A percentile compares a stretch with the other conserved stretches of the same genome.
These are phyloP conservation scores for Sinodicranocentrus sp. DNA, from an alignment of 2,888 invertebrate species.

Conservation along the genomic window DNA sequence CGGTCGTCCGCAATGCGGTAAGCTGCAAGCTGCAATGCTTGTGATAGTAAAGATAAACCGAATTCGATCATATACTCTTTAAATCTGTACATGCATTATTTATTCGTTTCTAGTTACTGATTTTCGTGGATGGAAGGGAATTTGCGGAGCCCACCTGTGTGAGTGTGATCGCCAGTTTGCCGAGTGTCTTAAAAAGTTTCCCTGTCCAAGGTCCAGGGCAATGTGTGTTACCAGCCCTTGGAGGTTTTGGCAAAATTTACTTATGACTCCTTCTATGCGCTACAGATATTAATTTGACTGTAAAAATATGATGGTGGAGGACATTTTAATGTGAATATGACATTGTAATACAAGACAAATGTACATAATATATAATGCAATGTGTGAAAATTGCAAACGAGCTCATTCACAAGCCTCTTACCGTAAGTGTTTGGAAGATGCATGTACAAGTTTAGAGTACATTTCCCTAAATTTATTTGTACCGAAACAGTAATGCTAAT, in stretches of 20 bases:
- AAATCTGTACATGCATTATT: background rate
- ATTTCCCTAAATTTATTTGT: too few species aligned
- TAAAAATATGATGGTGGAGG: background rate
- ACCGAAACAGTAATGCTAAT: too few species aligned
- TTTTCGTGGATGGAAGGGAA: slow-evolving; percentile 79
- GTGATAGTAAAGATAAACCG: too few species aligned
- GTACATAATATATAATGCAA: slow-evolving; percentile 8
- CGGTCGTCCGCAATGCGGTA: slow-evolving; percentile 88
- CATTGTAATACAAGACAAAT: background rate
- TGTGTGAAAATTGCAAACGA: too few species aligned
- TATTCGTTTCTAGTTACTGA: slow-evolving; percentile 79
- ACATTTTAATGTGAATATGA: background rate
- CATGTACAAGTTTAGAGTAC: too few species aligned
- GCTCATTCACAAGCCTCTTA: too few species aligned
- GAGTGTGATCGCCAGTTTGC: slow-evolving; percentile 90
- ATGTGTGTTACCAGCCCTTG: slow-evolving; percentile 87
- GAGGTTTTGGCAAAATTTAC: slow-evolving; percentile 79
- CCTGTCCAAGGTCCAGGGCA: slow-evolving; percentile 86
- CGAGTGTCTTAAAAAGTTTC: slow-evolving; percentile 87
- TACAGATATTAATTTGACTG: slow-evolving; percentile 43
- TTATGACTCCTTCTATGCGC: slow-evolving; percentile 71
- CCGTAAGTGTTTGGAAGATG: too few species aligned
- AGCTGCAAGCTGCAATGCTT: slow-evolving; percentile 77
- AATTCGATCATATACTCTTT: too few species aligned
- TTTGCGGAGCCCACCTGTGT: slow-evolving; percentile 89